These are phyloP conservation scores for Polydrusus tereticollis DNA, from an alignment of 2,888 invertebrate species.

Conservation along the genomic window DNA sequence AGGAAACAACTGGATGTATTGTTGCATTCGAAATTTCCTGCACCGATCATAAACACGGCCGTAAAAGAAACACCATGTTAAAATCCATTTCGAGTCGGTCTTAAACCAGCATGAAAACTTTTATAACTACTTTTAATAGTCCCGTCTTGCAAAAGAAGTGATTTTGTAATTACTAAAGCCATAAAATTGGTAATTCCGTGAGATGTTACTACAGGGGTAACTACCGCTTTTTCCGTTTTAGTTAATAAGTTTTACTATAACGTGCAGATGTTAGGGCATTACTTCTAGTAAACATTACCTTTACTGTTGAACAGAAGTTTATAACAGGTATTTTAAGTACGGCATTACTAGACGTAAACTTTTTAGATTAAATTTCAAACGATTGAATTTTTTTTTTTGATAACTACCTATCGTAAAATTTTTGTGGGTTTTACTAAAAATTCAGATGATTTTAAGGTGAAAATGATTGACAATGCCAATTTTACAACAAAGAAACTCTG, in stretches of 20 bases:
- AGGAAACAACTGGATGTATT: too few species aligned
- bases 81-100: neutral
- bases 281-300: neutral
- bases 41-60: neutral
- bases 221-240: neutral
- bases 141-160: constrained; percentile 7
- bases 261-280: constrained; percentile 1
- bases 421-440: too few species aligned
- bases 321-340: neutral
- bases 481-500: too few species aligned
- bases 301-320: neutral
- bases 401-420: too few species aligned
- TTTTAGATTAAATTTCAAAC: neutral
- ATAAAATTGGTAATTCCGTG: constrained; percentile 13
- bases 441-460: too few species aligned
- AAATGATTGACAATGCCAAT: too few species aligned
- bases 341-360: neutral
- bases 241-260: constrained; percentile 2
- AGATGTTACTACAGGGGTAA: constrained; percentile 4
- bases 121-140: constrained; percentile 13
- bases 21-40: too few species aligned
- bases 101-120: constrained; percentile 9
- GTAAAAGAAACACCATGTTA: neutral
- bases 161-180: constrained; percentile 17
- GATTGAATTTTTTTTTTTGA: neutral